Evolutionary conservation across 2,888 invertebrate species (phyloP).

Genomic region (Anagyrus pseudococci): DNA sequence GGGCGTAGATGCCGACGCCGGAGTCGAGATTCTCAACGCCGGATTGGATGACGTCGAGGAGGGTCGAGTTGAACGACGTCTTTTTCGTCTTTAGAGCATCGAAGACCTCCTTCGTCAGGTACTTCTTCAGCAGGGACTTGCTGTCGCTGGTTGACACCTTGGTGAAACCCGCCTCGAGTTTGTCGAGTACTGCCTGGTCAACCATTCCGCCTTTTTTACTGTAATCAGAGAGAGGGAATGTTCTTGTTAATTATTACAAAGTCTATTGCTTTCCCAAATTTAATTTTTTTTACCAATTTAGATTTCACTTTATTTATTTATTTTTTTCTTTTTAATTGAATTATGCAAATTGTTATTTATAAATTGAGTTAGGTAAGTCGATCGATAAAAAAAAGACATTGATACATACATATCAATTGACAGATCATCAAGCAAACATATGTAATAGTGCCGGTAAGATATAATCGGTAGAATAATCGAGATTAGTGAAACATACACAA

Average conservation of each 20-base stretch:
- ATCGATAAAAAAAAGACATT: too few relatives aligned
- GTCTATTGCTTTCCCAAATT: conserved; percentile 3
- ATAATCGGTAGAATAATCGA: too few relatives aligned
- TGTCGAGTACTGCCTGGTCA: conserved; percentile 89
- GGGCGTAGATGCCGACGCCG: conserved; percentile 96
- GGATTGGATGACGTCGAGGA: conserved; percentile 94
- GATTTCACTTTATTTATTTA: background rate
- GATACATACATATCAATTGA: too few relatives aligned
- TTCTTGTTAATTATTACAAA: conserved; percentile 9
- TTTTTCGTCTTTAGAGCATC: conserved; percentile 92
- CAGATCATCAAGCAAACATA: too few relatives aligned
- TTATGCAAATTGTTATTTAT: too few relatives aligned
- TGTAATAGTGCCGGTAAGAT: too few relatives aligned
- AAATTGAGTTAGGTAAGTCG: background rate
- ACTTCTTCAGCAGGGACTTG: conserved; percentile 96
- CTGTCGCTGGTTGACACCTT: conserved; percentile 89
- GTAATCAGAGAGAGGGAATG: background rate
- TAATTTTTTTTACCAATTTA: background rate
- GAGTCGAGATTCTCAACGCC: conserved; percentile 96
- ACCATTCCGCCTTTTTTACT: conserved; percentile 80
- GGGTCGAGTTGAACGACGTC: conserved; percentile 90
- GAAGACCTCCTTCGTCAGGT: conserved; percentile 89
- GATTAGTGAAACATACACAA: too few relatives aligned
- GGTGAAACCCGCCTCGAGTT: conserved; percentile 89
- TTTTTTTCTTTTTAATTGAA: too few relatives aligned